Base-by-base conservation (phyloP, 2,888 invertebrate species). In the Athalia circularis region DNA sequence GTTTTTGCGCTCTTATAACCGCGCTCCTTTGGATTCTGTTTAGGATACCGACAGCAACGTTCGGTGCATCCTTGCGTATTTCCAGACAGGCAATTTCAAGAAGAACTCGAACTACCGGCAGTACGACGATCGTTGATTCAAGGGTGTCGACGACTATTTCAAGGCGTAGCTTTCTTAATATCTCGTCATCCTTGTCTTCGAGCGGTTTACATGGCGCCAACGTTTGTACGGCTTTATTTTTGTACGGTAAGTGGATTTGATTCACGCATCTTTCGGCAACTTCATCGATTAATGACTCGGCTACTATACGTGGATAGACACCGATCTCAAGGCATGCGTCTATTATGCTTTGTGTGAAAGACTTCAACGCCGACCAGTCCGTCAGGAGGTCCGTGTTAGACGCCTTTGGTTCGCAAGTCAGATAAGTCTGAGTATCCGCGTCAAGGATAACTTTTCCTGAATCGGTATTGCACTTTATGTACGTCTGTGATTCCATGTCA, bases 391-490 rank as follows among this genome's bases (percentile, higher is more conserved):
- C 81, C 0, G 85, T 82, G 47, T 84, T 85, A 0, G 87, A 86
- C 5, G 81, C 43, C 59, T 79, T 84, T 3, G 87, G 84, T 48
- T 83, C 80, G 78, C 86, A 85, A 9, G 82, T 85, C 45, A 87
- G 48, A 13, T 72, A 79, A 0, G 86, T 87, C 70, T 86, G 87
- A 0, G 78, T 80, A 11, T 84, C 81, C 3, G 48, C 77, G 68
- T 87, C 84, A 6, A 80, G 29, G 11, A 81, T 78, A 1, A 85
- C 65, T 15, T 70, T 80, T n/a, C 82, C 61, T 3, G 52, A 78
- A 0, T 8, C 67, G 4, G 78, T 68, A 79, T 87, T 79, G 64
- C 76, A 85, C 64, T 61, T 83, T 1, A 87, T 65, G 0, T 0
- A 47, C 5, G 87, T 87, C 13, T 84, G 80, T 0, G 65, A 65